phyloP scores from a whole-genome alignment of 1,140 invertebrate species.

The Tetraneura akinire region DNA sequence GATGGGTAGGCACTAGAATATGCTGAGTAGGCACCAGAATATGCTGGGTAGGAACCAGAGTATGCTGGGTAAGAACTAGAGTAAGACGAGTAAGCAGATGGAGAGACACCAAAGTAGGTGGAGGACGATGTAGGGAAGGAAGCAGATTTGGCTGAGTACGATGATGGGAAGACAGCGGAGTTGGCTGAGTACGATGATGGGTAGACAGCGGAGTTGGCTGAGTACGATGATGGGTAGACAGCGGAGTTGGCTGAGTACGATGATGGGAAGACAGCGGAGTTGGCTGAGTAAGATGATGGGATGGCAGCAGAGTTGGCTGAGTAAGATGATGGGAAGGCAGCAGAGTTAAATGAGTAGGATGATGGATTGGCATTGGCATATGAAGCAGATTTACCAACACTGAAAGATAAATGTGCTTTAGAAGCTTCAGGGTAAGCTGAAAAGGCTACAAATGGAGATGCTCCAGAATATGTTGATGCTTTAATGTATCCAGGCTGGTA shows the following conservation, averaged over 20 bases:
- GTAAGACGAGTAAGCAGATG: constrained; percentile 2
- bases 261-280: constrained; percentile 17
- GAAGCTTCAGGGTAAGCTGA: neutral
- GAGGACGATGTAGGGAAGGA: neutral
- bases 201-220: neutral
- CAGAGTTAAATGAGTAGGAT: neutral
- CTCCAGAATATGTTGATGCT: neutral
- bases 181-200: constrained; percentile 10
- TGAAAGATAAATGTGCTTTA: no score
- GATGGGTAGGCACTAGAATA: neutral
- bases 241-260: neutral
- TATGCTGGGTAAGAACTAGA: neutral
- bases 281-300: neutral
- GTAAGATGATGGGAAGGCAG: neutral
- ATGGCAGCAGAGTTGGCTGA: neutral
- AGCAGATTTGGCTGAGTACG: neutral
- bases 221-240: neutral
- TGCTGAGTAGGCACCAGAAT: neutral
- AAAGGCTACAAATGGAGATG: neutral
- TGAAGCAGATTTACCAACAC: no score
- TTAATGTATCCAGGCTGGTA: neutral
- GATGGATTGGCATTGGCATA: no score
- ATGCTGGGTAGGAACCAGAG: neutral
- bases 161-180: constrained; percentile 3
- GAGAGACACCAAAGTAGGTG: neutral